Base-by-base conservation (phyloP, 2,888 invertebrate species). In the Baccha elongata region DNA sequence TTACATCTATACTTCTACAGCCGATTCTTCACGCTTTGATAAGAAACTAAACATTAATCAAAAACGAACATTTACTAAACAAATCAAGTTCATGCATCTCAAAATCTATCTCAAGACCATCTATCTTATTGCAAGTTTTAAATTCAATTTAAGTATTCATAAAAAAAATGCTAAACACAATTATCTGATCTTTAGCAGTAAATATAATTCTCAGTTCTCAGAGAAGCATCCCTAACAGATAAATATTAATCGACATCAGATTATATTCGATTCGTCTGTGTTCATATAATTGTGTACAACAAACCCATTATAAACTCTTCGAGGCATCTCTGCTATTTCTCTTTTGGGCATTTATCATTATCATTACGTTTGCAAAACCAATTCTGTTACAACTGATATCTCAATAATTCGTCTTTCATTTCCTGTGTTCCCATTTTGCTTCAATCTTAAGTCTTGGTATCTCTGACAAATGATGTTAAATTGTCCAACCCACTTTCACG, bases 401-500 rank as follows among this genome's bases (percentile, higher is more conserved):
- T 81, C 67, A 81, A 81, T 81, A 75, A 76, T 75, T 81, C 81
- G 79, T 73, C 79, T 50, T 68, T 37, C 40, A 26, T 46, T 68
- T 68, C 37, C 21, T 40, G 46, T 53, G 26, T 71, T 64, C 53
- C 32, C 53, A 35, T 53, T 53, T 48, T 53, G 23, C 37, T 46
- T 46, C 52, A 52, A 53, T 35, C 64, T 65, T 69, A 48, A 44
- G 68, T 42, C 21, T 55, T 23, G 13, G 60, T 48, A 19, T 48
- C 37, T 26, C 55, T 81, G 81, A 81, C 75, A 81, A 81, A 81
- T 81, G 81, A 81, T 81, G 81, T 76, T 81, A 81, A 81, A 75
- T 81, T 81, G 75, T 76, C 67, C 76, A 81, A 81, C 76, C 81
- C 71, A 72, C 81, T 76, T 81, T 75, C 71, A 81, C 76, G 75